A percentile compares a stretch with the other conserved stretches of the same genome.
Evolutionary conservation across 2,113 vertebrate genomes (phyloP).

Genomic region (Pollimyrus isidori): DNA sequence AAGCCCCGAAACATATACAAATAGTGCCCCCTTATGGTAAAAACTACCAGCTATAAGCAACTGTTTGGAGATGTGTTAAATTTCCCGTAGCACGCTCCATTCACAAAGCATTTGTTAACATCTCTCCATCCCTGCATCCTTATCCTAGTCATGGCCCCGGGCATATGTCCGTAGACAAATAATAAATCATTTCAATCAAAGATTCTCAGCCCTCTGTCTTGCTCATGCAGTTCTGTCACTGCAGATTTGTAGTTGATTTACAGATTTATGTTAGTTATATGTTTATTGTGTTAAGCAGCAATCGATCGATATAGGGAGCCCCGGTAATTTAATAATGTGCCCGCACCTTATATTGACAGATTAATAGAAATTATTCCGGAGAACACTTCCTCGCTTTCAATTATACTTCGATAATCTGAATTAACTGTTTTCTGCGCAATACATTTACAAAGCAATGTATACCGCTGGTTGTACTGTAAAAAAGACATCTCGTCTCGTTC

Average conservation of each 20-base stretch:
- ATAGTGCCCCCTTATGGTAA: slow-evolving; percentile 6
- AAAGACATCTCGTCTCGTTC: neutral
- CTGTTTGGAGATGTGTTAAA: neutral
- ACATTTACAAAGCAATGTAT: neutral
- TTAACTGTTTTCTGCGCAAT: neutral
- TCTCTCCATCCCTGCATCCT: neutral
- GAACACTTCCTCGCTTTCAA: neutral
- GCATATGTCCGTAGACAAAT: neutral
- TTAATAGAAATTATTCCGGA: neutral
- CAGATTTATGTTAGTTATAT: neutral
- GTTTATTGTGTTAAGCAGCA: neutral
- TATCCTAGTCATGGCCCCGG: neutral
- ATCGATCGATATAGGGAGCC: neutral
- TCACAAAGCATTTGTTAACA: neutral
- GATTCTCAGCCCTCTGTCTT: neutral
- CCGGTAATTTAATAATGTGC: neutral
- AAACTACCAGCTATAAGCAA: neutral
- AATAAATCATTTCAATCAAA: neutral
- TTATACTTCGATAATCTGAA: neutral
- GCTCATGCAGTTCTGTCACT: neutral
- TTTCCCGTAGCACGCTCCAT: neutral
- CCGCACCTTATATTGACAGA: neutral
- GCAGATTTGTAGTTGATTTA: neutral
- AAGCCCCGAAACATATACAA: neutral
- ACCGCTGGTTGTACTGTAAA: neutral